These are phyloP conservation scores for Drosophila neutralis DNA, from an alignment of 2,888 invertebrate genomes.

Conservation along the genomic window DNA sequence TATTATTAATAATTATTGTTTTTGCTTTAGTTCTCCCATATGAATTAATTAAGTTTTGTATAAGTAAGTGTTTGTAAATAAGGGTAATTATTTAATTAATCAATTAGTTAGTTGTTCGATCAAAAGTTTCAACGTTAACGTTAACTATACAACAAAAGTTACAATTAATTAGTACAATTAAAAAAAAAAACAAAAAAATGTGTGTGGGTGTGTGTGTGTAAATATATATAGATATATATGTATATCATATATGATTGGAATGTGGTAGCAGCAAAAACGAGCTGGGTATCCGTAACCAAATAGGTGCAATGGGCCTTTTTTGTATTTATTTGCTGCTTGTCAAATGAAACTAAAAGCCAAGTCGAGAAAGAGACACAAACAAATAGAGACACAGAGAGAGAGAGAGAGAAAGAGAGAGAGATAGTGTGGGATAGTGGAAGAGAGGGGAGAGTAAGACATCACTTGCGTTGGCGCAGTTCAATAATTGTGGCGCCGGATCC, in stretches of 20 bases:
- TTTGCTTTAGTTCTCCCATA: constrained; percentile 27
- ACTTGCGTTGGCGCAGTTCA: constrained; percentile 86
- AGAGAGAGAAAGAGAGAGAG: background rate
- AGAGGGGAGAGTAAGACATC: constrained; percentile 16
- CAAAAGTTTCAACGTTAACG: constrained; percentile 48
- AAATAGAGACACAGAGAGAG: background rate
- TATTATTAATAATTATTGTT: constrained; percentile 20
- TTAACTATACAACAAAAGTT: constrained; percentile 73
- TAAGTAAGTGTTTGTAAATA: constrained; percentile 44
- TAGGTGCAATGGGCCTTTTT: constrained; percentile 70
- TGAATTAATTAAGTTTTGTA: constrained; percentile 40
- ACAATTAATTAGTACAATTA: constrained; percentile 63
- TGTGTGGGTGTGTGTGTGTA: background rate
- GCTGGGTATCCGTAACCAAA: constrained; percentile 19
- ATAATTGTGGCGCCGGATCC: constrained; percentile 87
- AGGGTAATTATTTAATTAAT: constrained; percentile 62
- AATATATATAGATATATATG: constrained; percentile 19
- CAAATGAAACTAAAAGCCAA: constrained; percentile 85
- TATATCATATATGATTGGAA: constrained; percentile 26
- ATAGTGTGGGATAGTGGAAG: background rate
- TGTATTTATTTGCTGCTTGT: constrained; percentile 84
- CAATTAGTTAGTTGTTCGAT: constrained; percentile 55
- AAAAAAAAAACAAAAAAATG: constrained; percentile 45
- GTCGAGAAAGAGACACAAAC: constrained; percentile 7
- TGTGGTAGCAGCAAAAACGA: constrained; percentile 35